phyloP scores from a whole-genome alignment of 30 jellyfish, hydroid and myxozoan species.

The Nemopilema nomurai region DNA sequence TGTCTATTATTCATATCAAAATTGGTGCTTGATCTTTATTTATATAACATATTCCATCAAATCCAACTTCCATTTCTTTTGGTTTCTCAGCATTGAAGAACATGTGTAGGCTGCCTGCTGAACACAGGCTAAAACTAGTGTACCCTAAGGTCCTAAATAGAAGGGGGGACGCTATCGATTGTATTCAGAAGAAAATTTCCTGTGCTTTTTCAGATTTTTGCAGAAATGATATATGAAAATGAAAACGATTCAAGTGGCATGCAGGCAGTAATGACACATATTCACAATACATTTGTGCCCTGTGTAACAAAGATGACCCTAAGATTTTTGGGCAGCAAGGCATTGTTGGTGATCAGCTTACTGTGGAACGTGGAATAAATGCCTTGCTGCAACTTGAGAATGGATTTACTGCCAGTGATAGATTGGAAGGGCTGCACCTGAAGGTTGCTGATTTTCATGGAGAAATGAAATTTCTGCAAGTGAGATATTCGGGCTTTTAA shows the following conservation, averaged over 20 bases:
- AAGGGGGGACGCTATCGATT: neutral
- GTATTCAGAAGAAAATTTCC: neutral
- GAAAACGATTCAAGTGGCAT: constrained; percentile 25
- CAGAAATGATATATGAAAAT: constrained; percentile 22
- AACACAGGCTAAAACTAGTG: neutral
- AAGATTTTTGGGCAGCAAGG: neutral
- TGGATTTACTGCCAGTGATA: constrained; percentile 33
- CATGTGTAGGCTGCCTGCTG: neutral
- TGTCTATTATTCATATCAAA: neutral
- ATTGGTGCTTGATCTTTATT: neutral
- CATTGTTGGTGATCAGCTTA: constrained; percentile 15
- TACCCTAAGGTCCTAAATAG: no score
- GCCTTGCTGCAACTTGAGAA: constrained; percentile 5
- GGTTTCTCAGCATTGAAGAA: neutral
- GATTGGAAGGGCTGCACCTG: constrained; percentile 23
- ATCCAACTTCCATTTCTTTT: neutral
- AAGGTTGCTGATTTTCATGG: constrained; percentile 54
- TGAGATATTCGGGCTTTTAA: neutral
- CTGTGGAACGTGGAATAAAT: constrained; percentile 44
- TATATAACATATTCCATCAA: neutral
- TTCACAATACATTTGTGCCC: neutral
- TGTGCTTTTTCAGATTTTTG: constrained; percentile 11
- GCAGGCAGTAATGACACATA: constrained; percentile 7
- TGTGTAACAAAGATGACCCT: no score
- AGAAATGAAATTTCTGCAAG: constrained; percentile 23